phyloP scores from a whole-genome alignment of 1,140 invertebrate genomes.

The Leptopilina boulardi region DNA sequence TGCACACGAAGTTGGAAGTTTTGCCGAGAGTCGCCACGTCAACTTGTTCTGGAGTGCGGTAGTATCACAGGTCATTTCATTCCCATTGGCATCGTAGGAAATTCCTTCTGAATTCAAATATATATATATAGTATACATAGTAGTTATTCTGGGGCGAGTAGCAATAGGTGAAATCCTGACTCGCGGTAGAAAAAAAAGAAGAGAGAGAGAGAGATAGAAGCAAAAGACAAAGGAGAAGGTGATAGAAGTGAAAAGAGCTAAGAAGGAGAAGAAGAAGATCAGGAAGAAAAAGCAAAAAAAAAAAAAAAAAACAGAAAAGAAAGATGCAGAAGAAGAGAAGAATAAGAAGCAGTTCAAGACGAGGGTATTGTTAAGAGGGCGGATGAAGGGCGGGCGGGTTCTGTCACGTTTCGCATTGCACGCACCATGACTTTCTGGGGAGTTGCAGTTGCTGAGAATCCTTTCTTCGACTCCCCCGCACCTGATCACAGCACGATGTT shows the following conservation, averaged over 20 bases:
- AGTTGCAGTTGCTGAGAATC: conserved; percentile 48
- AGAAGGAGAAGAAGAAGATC: conserved; percentile 21
- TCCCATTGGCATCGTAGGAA: conserved; percentile 4
- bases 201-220: background rate
- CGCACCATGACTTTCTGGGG: conserved; percentile 65
- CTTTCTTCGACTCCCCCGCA: conserved; percentile 50
- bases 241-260: background rate
- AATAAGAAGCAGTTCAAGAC: conserved; percentile 31
- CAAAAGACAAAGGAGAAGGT: conserved; percentile 31
- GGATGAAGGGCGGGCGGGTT: conserved; percentile 62
- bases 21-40: conserved; percentile 1
- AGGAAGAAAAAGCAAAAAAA: conserved; percentile 37
- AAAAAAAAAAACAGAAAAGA: conserved; percentile 35
- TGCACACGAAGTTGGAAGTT: background rate
- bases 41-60: conserved; percentile 12
- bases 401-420: conserved; percentile 73
- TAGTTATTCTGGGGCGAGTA: background rate
- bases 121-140: background rate
- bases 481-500: conserved; percentile 67
- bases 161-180: background rate
- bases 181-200: background rate
- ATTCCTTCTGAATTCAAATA: background rate
- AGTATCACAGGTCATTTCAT: conserved; percentile 26
- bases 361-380: conserved; percentile 59
- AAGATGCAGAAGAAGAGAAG: background rate